These are phyloP conservation scores for Beroe forskalii DNA, from an alignment of 37 sponge, comb jelly and placozoan genomes.

Conservation along the genomic window DNA sequence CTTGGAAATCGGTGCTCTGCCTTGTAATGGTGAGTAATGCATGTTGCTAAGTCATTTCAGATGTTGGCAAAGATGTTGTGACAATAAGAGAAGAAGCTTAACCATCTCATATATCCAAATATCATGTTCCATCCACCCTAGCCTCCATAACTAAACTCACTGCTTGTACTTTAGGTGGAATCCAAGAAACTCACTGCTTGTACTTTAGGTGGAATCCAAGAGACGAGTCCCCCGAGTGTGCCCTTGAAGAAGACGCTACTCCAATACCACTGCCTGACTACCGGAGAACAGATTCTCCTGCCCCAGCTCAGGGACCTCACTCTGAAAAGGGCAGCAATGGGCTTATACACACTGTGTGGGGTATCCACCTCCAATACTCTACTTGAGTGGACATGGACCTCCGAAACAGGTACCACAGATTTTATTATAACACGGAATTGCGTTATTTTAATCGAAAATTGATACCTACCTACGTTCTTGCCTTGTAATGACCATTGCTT, in stretches of 20 bases:
- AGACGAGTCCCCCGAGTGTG: not conserved
- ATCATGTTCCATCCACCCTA: too few relatives aligned
- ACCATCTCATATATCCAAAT: too few relatives aligned
- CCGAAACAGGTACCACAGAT: conserved; percentile 53
- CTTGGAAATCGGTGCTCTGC: not conserved
- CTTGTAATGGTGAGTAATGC: conserved; percentile 6
- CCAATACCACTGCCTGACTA: not conserved
- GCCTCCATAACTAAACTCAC: too few relatives aligned
- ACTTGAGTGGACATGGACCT: conserved; percentile 44
- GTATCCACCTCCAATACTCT: not conserved
- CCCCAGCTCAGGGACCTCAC: not conserved
- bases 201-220: not conserved
- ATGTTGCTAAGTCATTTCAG: too few relatives aligned
- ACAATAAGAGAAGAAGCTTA: too few relatives aligned
- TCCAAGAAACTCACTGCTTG: too few relatives aligned
- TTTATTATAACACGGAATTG: too few relatives aligned
- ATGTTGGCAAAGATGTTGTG: too few relatives aligned
- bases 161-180: too few relatives aligned
- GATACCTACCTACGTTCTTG: too few relatives aligned
- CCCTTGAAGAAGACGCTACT: not conserved
- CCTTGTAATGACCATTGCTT: too few relatives aligned
- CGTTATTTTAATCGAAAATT: too few relatives aligned
- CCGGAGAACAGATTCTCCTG: not conserved
- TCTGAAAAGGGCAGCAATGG: not conserved
- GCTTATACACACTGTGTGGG: conserved; percentile 10